Evolutionary conservation across 2,888 invertebrate species (phyloP).

Genomic region (Eretmocerus hayati): DNA sequence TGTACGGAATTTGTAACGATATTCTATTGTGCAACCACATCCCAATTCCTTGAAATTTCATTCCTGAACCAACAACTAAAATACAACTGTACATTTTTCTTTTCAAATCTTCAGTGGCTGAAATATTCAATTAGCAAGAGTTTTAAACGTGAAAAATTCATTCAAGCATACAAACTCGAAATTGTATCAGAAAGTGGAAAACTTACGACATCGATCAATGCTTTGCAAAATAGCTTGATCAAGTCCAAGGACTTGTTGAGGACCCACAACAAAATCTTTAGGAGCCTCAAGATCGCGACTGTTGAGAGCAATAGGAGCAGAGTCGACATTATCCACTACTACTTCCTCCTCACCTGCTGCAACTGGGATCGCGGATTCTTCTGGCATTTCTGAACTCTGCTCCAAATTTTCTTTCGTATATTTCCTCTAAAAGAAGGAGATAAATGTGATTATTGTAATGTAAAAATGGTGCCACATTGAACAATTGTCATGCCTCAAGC

Average conservation of each 20-base stretch:
- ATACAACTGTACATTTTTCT: slow-evolving; percentile 92
- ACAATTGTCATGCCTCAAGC: too few relatives aligned
- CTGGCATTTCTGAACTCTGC: slow-evolving; percentile 45
- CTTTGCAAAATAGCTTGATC: slow-evolving; percentile 89
- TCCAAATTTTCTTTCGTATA: slow-evolving; percentile 57
- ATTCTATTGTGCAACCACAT: slow-evolving; percentile 85
- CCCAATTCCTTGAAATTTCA: slow-evolving; percentile 77
- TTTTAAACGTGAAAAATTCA: neutral
- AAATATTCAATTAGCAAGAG: too few relatives aligned
- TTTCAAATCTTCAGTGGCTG: slow-evolving; percentile 78
- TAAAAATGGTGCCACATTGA: neutral
- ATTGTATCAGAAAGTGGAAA: neutral
- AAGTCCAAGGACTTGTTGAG: slow-evolving; percentile 75
- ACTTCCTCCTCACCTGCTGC: slow-evolving; percentile 47
- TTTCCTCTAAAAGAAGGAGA: slow-evolving; percentile 46
- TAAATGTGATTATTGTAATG: neutral
- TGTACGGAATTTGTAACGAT: slow-evolving; percentile 73
- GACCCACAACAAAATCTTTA: slow-evolving; percentile 62
- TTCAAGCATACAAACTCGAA: neutral
- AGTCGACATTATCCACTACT: slow-evolving; percentile 47
- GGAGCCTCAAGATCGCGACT: slow-evolving; percentile 42
- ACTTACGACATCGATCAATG: slow-evolving; percentile 78
- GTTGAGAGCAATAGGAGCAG: slow-evolving; percentile 40
- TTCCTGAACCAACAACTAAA: slow-evolving; percentile 84
- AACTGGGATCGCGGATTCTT: slow-evolving; percentile 46